Base-by-base conservation (phyloP, 2,888 invertebrate genomes). In the Magallana nippona region DNA sequence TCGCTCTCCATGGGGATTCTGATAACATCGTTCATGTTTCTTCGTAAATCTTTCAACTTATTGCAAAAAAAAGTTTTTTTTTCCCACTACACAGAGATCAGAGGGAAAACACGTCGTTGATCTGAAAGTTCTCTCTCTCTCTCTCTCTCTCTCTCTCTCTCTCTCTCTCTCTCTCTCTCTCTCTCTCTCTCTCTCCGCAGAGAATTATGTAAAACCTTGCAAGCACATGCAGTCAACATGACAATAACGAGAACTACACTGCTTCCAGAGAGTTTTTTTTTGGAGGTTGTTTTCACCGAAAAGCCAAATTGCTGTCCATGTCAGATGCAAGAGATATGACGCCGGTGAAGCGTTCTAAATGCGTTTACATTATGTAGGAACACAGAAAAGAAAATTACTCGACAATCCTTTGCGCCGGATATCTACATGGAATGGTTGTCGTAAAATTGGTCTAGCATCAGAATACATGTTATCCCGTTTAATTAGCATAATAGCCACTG, bases 1-100 rank as follows among this genome's bases (percentile, higher is more conserved):
- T 60, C 60, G 17, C 27, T 11, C 71, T 22, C 71, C 11, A 32
- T 32, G 19, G 22, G 27, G 15, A 27, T 13, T 71, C 32, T 27
- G 71, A 71, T 71, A 71, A 27, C 71, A 27, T 71, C 71, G n/a
- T 11, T 71, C 71, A 10, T 22, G 32, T 71, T 27, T 71, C 15
- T 71, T 32, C 27, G 27, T 71, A 71, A 71, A 71, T 71, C 71
- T 71, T 13, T 71, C 71, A 71, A 71, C 32, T 27, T 71, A 71
- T 13, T 71, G 32, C 22, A 71, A 62, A 62, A 62, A 62, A 62
- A 8, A 62, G 22, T 13, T 71, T n/a, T n/a, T n/a, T n/a, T 22
- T 71, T 71, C 71, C 22, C 71, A 71, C 71, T 71, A 15, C 71
- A 13, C 13, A 15, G 3, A 71, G 27, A 27, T 11, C 11, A 62